Evolutionary conservation across 1,140 invertebrate species (phyloP).

Genomic region (Camponotus vicinus): DNA sequence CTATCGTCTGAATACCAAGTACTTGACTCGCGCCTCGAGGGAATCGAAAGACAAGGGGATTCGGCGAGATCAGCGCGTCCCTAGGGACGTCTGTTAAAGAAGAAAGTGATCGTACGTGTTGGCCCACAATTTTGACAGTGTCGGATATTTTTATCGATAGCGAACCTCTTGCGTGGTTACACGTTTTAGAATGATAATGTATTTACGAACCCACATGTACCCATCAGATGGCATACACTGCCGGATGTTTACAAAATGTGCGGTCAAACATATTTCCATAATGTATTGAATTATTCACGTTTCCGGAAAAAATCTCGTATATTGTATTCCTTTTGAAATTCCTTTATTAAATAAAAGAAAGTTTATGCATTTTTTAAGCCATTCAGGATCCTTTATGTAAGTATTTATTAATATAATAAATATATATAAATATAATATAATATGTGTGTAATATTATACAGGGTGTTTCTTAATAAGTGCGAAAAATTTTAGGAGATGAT

Average conservation of each 20-base stretch:
- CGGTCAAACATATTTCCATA: neutral
- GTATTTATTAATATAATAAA: too few relatives aligned
- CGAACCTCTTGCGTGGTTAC: neutral
- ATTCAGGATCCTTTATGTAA: too few relatives aligned
- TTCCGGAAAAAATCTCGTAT: neutral
- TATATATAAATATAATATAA: too few relatives aligned
- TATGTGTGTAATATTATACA: too few relatives aligned
- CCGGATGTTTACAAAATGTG: neutral
- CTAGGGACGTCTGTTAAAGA: slow-evolving; percentile 54
- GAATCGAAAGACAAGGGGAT: slow-evolving; percentile 54
- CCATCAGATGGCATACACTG: neutral
- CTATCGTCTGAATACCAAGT: slow-evolving; percentile 80
- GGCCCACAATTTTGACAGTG: slow-evolving; percentile 33
- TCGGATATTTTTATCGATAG: slow-evolving; percentile 29
- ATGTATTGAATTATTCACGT: neutral
- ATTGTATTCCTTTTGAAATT: neutral
- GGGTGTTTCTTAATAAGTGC: too few relatives aligned
- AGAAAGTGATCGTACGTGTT: slow-evolving; percentile 38
- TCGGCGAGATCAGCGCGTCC: slow-evolving; percentile 51
- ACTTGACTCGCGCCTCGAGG: slow-evolving; percentile 36
- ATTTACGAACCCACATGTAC: neutral
- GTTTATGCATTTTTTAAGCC: too few relatives aligned
- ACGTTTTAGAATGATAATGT: neutral
- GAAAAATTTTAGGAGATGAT: too few relatives aligned
- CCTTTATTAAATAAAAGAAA: too few relatives aligned